Evolutionary conservation across 1,140 invertebrate species (phyloP), one percentile per base, ranked within the genome.

Genomic region (Drosophila persimilis): DNA sequence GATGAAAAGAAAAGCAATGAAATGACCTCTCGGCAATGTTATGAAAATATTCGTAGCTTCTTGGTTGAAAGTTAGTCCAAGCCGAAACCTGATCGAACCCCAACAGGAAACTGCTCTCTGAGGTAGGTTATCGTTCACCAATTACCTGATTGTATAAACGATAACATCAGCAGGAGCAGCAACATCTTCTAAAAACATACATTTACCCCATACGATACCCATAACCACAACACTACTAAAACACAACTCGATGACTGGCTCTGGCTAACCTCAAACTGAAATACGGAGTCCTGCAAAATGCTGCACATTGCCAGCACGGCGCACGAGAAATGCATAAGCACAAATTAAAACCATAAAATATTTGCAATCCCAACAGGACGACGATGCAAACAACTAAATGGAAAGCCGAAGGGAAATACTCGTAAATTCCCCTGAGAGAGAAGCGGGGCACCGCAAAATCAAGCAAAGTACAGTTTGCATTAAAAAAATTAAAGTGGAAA

Each of bases 331-430:
- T 73, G 76, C 77, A 76, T 26, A 44, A 50, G 48, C 56, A 74
- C 44, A 69, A 86, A 81, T 86, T 81, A 86, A 86, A 86, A 72
- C 70, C 81, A 88, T 88, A 86, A 86, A 81, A 86, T 88, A 86
- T 86, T 86, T 86, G 73, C 81, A 86, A 88, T 78, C 81, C 77
- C 61, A 81, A 70, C 63, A 62, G 58, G 57, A 59, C 55, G 74
- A 55, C 22, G 20, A 29, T 31, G 39, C 59, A 57, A 73, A 64
- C 46, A 65, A 53, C 45, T 50, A 77, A 66, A 72, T 50, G 60
- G 75, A 60, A 67, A 77, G 53, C 61, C 63, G 70, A 29, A 61
- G 53, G 26, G 86, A 67, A 88, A 5, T 39, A 13, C 35, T 39
- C 11, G 35, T 71, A 77, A 78, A 86, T 84, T 79, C 73, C 52